Base-by-base conservation (phyloP, 2,113 vertebrate species). In the Atherinomorus stipes region DNA sequence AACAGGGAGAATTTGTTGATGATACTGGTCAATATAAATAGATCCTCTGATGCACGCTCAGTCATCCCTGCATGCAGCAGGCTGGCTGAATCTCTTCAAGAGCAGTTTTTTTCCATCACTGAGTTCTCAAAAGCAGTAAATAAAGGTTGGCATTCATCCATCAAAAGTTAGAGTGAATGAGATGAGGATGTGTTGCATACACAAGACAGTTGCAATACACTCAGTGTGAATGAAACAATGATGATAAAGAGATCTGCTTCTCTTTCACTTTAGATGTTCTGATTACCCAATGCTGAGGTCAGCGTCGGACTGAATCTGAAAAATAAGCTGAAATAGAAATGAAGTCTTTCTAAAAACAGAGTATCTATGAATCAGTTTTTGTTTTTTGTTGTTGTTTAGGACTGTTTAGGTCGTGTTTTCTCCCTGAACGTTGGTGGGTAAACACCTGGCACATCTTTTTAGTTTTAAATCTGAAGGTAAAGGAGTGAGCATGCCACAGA, bases 1-100 rank as follows among this genome's bases (percentile, higher is more conserved):
- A 81, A 67, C 64, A 31, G 75, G 56, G 71, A 59, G 59, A 62
- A 60, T 38, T 74, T 88, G 76, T 84, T 78, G 73, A 83, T 80
- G 82, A 71, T 67, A 76, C 60, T 49, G 28, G 9, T 78, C 66
- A 81, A 73, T 78, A 76, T 84, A 85, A 82, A 82, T 82, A 89
- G 72, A 69, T 70, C 58, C 61, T 62, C 37, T 1, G 18, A 71
- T 28, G 59, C 56, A 62, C 13, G 37, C 72, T 74, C 61, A 60
- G 75, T 31, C 50, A n/a, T 76, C 64, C 60, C 65, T 64, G 57
- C 11, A 10, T 78, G 73, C 64, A 37, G 26, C 5, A 16, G 56
- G 75, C 65, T 52, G 63, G 80, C 86, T 80, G 71, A 83, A 54
- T 6, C 63, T 71, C 84, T 37, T 85, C 75, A 64, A 65, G 8